Evolutionary conservation across 2,113 vertebrate species (phyloP).

Genomic region (Prinia subflava): DNA sequence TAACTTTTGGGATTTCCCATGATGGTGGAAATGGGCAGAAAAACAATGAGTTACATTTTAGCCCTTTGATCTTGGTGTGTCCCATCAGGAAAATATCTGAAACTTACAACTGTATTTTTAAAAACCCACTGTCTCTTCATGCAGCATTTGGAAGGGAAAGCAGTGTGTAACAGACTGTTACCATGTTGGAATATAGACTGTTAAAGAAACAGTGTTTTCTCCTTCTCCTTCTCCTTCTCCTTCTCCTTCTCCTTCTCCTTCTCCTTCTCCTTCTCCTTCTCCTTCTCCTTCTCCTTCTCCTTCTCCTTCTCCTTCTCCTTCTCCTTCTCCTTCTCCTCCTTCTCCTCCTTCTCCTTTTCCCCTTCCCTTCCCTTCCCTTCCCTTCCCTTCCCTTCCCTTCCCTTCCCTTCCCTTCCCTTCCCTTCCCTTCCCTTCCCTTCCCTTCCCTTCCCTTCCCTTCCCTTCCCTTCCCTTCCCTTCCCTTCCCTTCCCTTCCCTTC

Average conservation of each 20-base stretch:
- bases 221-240: not conserved
- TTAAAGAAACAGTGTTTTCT: not conserved
- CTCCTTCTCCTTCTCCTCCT: not conserved
- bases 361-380: not conserved
- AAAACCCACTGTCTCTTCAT: not conserved
- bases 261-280: not conserved
- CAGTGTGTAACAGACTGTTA: not conserved
- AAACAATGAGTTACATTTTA: not conserved
- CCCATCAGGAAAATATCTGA: not conserved
- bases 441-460: too few relatives aligned
- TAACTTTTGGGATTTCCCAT: not conserved
- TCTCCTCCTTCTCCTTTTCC: too few relatives aligned
- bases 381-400: not conserved
- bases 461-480: not conserved
- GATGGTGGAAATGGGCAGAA: not conserved
- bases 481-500: not conserved
- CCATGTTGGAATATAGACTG: not conserved
- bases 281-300: too few relatives aligned
- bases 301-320: not conserved
- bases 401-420: too few relatives aligned
- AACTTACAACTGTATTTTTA: not conserved
- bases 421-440: too few relatives aligned
- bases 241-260: too few relatives aligned
- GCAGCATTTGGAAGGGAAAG: not conserved
- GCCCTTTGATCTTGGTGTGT: not conserved